Base-by-base conservation (phyloP, 1,140 invertebrate species). In the Eufriesea mexicana region DNA sequence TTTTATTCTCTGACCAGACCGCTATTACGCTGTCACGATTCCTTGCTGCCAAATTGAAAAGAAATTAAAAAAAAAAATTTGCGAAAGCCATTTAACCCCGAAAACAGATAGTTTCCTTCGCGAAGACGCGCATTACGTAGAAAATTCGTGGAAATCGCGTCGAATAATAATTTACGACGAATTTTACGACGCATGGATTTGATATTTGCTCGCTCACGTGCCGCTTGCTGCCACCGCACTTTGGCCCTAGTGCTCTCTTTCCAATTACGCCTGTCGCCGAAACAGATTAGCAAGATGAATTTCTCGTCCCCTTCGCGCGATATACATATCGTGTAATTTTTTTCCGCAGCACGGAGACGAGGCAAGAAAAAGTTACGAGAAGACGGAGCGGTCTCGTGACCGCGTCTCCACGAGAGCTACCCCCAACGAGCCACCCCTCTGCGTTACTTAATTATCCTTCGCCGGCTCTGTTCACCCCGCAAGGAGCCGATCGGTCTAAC, bases 391-490 rank as follows among this genome's bases (percentile, higher is more conserved):
- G 79, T 75, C 72, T 59, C 79, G 86, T 85, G 81, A 85, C 85
- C 86, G 83, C 89, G 85, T 90, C 89, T 89, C 68, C 87, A 83
- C 86, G 86, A 85, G 77, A 85, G 77, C 86, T 86, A 84, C 83
- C 47, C 81, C 47, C 81, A 86, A 85, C 86, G 76, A 73, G 84
- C 49, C 47, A 71, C 89, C 89, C 91, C 90, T 83, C 86, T 84
- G 85, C 88, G 87, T 89, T 90, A 92, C 92, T 93, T 92, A 93
- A 93, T 93, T 93, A 93, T 93, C 91, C 92, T 86, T 90, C 70
- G 88, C 86, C 85, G 78, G 62, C 57, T 87, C 74, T 28, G 83
- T 57, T 54, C 85, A 16, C 49, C 72, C 62, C 57, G 77, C 86
- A 81, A 85, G 64, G 89, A 87, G 87, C 81, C 78, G 89, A 91